Conservation (phyloP, 64 coral and sea anemone species). For the Montipora capricornis region DNA sequence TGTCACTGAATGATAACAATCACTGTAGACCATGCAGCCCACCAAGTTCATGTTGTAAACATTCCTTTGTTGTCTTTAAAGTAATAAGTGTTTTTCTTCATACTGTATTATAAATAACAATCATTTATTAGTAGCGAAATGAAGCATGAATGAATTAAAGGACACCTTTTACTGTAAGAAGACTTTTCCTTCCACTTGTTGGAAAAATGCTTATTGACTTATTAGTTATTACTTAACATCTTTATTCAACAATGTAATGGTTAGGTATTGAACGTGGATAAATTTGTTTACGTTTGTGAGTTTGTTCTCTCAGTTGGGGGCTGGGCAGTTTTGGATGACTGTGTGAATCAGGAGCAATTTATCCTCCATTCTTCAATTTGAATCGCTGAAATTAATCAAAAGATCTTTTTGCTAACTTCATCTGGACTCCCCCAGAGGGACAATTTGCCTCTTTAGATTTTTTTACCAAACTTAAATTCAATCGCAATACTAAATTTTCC, state of each 20-base stretch:
- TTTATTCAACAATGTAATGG: slow-evolving; percentile 10
- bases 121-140: slow-evolving; percentile 19
- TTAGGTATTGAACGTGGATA: neutral
- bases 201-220: neutral
- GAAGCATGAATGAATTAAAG: neutral
- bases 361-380: neutral
- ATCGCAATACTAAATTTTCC: no score
- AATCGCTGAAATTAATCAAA: neutral
- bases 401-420: no score
- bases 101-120: neutral
- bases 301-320: neutral
- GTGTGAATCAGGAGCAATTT: slow-evolving; percentile 13
- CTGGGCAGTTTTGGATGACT: neutral
- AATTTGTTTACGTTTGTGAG: neutral
- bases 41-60: no score
- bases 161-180: neutral
- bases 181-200: slow-evolving; percentile 7
- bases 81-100: neutral
- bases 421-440: no score
- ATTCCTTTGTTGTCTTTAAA: no score
- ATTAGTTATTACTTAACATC: slow-evolving; percentile 14
- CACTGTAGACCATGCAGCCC: no score
- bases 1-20: no score
- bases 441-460: no score
- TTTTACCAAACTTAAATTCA: no score